phyloP scores from a whole-genome alignment of 1,140 invertebrate genomes.

The Diachasma alloeum region DNA sequence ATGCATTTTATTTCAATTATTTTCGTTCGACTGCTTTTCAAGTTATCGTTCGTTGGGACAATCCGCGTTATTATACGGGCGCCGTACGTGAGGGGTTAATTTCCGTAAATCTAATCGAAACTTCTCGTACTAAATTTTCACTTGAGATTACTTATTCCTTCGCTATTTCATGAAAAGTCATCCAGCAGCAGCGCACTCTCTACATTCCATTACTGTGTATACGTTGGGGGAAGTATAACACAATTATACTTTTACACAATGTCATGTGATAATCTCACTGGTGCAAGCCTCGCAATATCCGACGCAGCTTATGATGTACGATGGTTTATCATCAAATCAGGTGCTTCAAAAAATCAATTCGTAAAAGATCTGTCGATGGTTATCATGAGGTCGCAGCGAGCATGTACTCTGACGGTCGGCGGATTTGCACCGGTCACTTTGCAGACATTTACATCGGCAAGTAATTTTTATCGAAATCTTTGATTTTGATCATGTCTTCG shows the following conservation, averaged over 20 bases:
- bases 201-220: neutral
- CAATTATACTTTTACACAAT: neutral
- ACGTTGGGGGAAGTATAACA: neutral
- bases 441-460: constrained; percentile 34
- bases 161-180: neutral
- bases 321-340: constrained; percentile 16
- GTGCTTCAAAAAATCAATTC: neutral
- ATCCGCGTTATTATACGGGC: no score
- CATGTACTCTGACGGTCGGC: constrained; percentile 30
- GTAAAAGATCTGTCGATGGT: constrained; percentile 24
- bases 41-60: no score
- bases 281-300: constrained; percentile 3
- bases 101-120: no score
- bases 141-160: neutral
- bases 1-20: no score
- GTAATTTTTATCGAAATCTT: neutral
- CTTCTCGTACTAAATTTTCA: no score
- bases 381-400: constrained; percentile 28
- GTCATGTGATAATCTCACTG: neutral
- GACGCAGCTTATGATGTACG: constrained; percentile 15
- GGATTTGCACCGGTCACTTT: constrained; percentile 31
- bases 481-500: no score
- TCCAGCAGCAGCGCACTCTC: neutral
- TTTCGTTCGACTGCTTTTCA: no score
- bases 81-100: no score